A percentile compares a stretch with the other conserved stretches of the same genome.
Evolutionary conservation across 2,888 invertebrate genomes (phyloP).

Genomic region (Drosophila kokeensis): DNA sequence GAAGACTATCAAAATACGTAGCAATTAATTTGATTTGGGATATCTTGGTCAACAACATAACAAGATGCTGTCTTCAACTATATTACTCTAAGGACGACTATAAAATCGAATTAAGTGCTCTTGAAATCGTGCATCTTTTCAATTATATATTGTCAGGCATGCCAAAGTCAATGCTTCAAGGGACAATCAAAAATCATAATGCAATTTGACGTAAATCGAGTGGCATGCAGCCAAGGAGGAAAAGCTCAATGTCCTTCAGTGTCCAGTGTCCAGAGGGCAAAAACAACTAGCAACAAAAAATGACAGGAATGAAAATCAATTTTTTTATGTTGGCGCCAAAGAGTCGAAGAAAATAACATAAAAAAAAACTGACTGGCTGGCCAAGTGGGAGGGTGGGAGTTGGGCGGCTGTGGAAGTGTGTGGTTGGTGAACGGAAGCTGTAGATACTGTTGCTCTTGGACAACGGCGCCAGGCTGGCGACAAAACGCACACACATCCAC

Average conservation of each 20-base stretch:
- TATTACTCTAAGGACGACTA: neutral
- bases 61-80: neutral
- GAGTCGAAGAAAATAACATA: slow-evolving; percentile 75
- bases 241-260: slow-evolving; percentile 6
- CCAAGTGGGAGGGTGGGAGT: neutral
- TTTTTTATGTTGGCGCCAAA: slow-evolving; percentile 76
- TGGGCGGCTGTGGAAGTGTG: neutral
- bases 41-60: neutral
- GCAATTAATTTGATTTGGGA: neutral
- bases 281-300: neutral
- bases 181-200: neutral
- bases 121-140: neutral
- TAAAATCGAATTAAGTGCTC: neutral
- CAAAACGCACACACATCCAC: slow-evolving; percentile 50
- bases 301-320: slow-evolving; percentile 64
- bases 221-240: neutral
- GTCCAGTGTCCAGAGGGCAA: neutral
- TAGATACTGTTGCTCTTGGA: slow-evolving; percentile 57
- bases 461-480: slow-evolving; percentile 65
- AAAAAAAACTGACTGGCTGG: slow-evolving; percentile 42
- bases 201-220: neutral
- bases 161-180: neutral
- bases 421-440: slow-evolving; percentile 34
- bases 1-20: neutral
- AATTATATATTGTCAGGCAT: neutral